Conservation (phyloP, 2,113 vertebrate genomes). For the Lampris megalopsis region DNA sequence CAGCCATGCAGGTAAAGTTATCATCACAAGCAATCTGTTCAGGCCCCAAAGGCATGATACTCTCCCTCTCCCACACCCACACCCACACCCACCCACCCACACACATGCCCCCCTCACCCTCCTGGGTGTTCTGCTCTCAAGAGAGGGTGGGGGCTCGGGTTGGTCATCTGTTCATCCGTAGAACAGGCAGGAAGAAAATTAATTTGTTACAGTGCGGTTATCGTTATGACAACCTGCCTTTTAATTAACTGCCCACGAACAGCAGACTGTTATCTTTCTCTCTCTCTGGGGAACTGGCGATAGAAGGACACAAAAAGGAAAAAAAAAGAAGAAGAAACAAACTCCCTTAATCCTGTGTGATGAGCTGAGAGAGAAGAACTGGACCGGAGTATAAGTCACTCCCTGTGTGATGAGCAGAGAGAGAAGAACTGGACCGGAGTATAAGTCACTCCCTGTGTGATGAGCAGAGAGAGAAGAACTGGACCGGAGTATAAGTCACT, state of each 20-base stretch:
- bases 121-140: conserved; percentile 34
- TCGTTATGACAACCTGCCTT: conserved; percentile 72
- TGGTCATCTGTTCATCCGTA: conserved; percentile 49
- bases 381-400: no score
- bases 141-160: conserved; percentile 8
- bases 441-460: no score
- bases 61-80: not conserved
- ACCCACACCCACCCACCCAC: not conserved
- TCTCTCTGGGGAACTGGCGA: conserved; percentile 28
- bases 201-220: conserved; percentile 71
- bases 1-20: conserved; percentile 74
- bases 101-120: not conserved
- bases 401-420: no score
- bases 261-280: conserved; percentile 36
- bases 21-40: conserved; percentile 69
- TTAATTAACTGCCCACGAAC: conserved; percentile 74
- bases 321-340: not conserved
- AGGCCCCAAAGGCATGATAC: conserved; percentile 40
- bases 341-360: conserved; percentile 6
- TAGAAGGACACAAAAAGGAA: conserved; percentile 5
- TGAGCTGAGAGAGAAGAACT: no score
- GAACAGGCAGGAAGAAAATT: conserved; percentile 54
- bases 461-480: no score
- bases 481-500: no score
- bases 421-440: no score